A percentile compares a stretch with the other conserved stretches of the same genome.
Evolutionary conservation across 2,888 invertebrate species (phyloP).

Genomic region (Diadegma fenestrale): DNA sequence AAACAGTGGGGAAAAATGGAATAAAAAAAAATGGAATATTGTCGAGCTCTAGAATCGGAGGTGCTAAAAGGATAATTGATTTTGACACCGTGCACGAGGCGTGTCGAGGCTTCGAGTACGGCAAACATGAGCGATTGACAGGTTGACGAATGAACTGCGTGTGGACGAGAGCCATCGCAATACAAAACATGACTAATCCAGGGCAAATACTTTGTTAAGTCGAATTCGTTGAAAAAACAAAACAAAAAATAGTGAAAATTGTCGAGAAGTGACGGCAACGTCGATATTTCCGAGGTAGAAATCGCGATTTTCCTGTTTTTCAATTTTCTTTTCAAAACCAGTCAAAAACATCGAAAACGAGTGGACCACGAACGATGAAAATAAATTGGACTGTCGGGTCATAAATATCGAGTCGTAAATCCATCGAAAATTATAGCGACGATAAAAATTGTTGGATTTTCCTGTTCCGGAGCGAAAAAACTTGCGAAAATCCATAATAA

Average conservation of each 20-base stretch:
- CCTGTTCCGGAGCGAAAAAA: neutral
- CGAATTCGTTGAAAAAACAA: conserved; percentile 7
- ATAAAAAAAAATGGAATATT: conserved; percentile 4
- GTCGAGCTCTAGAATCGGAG: conserved; percentile 4
- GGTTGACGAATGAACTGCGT: conserved; percentile 43
- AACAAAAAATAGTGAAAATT: conserved; percentile 28
- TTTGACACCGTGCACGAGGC: conserved; percentile 29
- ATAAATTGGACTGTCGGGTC: neutral
- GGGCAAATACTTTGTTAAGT: conserved; percentile 23
- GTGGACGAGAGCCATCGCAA: neutral
- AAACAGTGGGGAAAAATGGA: neutral
- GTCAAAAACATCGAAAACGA: neutral
- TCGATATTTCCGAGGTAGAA: neutral
- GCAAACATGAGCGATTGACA: conserved; percentile 49
- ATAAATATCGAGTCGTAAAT: neutral
- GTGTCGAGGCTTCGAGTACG: conserved; percentile 37
- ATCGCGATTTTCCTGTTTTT: neutral
- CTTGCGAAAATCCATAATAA: neutral
- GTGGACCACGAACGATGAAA: neutral
- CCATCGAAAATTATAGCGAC: neutral
- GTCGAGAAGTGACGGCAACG: conserved; percentile 3
- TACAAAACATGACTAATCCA: conserved; percentile 24
- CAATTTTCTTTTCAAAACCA: neutral
- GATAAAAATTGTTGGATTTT: neutral
- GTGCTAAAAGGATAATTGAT: conserved; percentile 45